Evolutionary conservation across 2,113 vertebrate species (phyloP).

Genomic region (Origma solitaria): DNA sequence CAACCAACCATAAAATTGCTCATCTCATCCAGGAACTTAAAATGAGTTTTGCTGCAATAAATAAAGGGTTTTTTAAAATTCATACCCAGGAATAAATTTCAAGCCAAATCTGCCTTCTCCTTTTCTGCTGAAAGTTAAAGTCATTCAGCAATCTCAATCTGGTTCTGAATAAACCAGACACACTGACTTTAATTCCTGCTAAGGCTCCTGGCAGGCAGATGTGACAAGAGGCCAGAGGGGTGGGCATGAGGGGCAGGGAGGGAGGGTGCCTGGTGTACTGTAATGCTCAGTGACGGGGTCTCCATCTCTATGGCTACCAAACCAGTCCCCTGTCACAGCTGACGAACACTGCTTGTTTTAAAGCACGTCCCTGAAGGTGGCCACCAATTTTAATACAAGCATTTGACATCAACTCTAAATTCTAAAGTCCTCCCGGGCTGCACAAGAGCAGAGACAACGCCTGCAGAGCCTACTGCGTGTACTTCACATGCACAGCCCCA

Average conservation of each 20-base stretch:
- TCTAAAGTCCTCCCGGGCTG: rapidly evolving
- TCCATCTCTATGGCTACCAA: neutral
- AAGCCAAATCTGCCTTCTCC: neutral
- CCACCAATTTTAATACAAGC: neutral
- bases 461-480: neutral
- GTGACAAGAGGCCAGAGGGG: neutral
- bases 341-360: neutral
- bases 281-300: neutral
- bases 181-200: neutral
- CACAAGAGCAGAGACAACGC: neutral
- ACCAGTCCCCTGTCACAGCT: neutral
- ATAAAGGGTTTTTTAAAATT: neutral
- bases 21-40: neutral
- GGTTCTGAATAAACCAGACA: neutral
- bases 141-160: neutral
- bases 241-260: neutral
- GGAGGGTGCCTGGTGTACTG: neutral
- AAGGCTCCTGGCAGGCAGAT: neutral
- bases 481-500: neutral
- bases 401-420: neutral
- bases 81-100: neutral
- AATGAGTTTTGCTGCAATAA: neutral
- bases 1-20: neutral
- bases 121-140: neutral
- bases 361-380: neutral